A percentile compares a stretch with the other conserved stretches of the same genome.
phyloP scores from a whole-genome alignment of 64 coral and sea anemone genomes.

The Porites lutea region DNA sequence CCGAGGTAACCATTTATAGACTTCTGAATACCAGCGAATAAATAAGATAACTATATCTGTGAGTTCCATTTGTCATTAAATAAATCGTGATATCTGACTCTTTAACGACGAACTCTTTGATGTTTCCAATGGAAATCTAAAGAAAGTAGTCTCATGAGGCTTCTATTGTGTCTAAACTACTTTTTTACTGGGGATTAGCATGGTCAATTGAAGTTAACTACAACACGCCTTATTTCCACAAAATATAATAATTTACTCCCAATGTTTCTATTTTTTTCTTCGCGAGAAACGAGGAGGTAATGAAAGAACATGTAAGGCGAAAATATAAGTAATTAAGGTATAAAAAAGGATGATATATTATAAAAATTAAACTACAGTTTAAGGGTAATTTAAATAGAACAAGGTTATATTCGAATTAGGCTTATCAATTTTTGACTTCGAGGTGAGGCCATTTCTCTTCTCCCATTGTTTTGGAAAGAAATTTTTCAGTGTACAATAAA shows the following conservation, averaged over 20 bases:
- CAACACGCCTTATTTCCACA: not conserved
- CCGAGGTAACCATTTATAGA: too few relatives aligned
- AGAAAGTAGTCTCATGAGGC: not conserved
- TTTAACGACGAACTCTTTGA: too few relatives aligned
- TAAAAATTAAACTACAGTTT: not conserved
- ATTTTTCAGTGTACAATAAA: slow-evolving; percentile 35
- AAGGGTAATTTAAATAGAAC: not conserved
- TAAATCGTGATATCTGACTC: too few relatives aligned
- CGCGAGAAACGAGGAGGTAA: not conserved
- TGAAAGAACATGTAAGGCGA: too few relatives aligned
- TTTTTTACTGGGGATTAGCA: not conserved
- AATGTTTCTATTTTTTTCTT: not conserved
- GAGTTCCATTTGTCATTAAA: too few relatives aligned
- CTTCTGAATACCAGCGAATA: too few relatives aligned
- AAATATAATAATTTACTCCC: not conserved
- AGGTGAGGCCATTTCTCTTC: not conserved
- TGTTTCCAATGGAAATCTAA: not conserved
- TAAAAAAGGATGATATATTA: too few relatives aligned
- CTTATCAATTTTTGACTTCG: not conserved
- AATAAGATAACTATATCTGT: too few relatives aligned
- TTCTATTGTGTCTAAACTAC: not conserved
- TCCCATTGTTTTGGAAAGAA: slow-evolving; percentile 23
- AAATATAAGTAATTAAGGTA: too few relatives aligned
- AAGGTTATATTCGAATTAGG: not conserved
- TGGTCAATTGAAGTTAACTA: not conserved